Conservation (phyloP, 2,797 vertebrate species). For the Strix occidentalis region DNA sequence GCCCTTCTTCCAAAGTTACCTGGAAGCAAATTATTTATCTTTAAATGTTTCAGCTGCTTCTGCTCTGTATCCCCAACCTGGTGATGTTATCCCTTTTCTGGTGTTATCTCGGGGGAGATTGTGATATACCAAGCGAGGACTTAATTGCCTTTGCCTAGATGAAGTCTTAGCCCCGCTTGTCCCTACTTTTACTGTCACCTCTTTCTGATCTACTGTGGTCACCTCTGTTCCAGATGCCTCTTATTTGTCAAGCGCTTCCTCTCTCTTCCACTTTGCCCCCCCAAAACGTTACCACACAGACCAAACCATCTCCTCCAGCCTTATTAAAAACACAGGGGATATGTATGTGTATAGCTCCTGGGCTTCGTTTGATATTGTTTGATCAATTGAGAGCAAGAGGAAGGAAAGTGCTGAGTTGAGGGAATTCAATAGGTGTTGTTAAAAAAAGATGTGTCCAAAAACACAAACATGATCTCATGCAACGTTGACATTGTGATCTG, state of each 20-base stretch:
- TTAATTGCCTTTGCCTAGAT: not conserved
- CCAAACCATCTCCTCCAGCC: not conserved
- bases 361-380: not conserved
- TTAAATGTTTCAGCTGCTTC: not conserved
- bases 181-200: not conserved
- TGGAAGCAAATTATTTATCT: not conserved
- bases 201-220: not conserved
- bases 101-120: not conserved
- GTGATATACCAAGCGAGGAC: not conserved
- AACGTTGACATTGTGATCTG: not conserved
- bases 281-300: not conserved
- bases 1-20: not conserved
- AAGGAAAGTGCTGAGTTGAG: slow-evolving; percentile 32
- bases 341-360: not conserved
- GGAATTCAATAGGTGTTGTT: not conserved
- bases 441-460: slow-evolving; percentile 16
- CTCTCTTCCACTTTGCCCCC: not conserved
- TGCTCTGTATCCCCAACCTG: not conserved
- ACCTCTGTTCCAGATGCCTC: not conserved
- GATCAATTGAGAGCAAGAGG: not conserved
- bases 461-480: slow-evolving; percentile 33
- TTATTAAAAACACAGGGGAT: not conserved
- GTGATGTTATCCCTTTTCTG: not conserved
- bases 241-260: not conserved
- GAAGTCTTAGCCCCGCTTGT: not conserved